Evolutionary conservation across 2,888 invertebrate species (phyloP).

Genomic region (Megalurothrips usitatus): DNA sequence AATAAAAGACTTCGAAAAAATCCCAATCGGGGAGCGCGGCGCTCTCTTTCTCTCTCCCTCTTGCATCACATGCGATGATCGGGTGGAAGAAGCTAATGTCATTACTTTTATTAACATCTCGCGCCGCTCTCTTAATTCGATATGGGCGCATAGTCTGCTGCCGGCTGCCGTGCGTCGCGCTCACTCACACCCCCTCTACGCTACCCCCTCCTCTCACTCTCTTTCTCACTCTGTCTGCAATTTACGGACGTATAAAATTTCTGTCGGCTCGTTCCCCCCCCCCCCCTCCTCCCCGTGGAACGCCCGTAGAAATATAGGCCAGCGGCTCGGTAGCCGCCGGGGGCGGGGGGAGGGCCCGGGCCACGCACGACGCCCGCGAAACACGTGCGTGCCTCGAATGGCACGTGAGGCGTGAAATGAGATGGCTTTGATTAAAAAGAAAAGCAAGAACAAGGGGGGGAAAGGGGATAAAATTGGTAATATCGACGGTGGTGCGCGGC

Average conservation of each 20-base stretch:
- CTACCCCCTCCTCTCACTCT: background rate
- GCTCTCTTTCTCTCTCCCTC: too few species aligned
- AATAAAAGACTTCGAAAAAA: too few species aligned
- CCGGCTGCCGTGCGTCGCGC: background rate
- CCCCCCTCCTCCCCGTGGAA: background rate
- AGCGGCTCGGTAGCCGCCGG: background rate
- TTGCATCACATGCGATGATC: too few species aligned
- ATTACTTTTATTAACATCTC: too few species aligned
- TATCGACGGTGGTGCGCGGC: too few species aligned
- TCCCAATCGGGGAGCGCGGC: background rate
- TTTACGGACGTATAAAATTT: conserved; percentile 6
- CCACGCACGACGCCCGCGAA: background rate
- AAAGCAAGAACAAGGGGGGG: too few species aligned
- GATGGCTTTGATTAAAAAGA: too few species aligned
- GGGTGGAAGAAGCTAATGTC: too few species aligned
- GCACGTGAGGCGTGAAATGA: too few species aligned
- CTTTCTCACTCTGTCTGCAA: background rate
- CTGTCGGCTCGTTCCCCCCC: background rate
- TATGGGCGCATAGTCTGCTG: background rate
- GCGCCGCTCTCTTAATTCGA: too few species aligned
- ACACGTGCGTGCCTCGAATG: background rate
- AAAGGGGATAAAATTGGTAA: too few species aligned
- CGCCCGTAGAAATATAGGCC: too few species aligned
- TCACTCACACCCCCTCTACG: background rate
- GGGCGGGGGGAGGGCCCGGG: background rate